These are phyloP conservation scores for Mungos mungo DNA, from an alignment of 2,113 vertebrate genomes.

Conservation along the genomic window DNA sequence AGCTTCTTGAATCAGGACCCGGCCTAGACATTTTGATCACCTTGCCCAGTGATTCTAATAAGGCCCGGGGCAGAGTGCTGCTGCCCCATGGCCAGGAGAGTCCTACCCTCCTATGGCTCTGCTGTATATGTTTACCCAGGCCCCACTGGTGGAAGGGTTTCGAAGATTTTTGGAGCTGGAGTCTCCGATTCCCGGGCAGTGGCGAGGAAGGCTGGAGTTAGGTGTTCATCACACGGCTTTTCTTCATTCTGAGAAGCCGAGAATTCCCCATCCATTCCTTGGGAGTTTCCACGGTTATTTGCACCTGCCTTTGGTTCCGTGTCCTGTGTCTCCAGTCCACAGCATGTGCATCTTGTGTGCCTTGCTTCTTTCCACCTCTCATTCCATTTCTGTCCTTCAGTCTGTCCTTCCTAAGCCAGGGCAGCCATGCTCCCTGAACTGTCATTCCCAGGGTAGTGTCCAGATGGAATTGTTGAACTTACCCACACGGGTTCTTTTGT, in stretches of 20 bases:
- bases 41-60: background rate
- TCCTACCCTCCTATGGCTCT: rapidly evolving
- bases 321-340: background rate
- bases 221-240: rapidly evolving
- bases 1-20: background rate
- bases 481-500: background rate
- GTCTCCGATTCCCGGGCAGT: background rate
- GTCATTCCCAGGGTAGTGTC: background rate
- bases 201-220: background rate
- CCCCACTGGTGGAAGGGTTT: background rate
- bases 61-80: background rate
- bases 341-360: background rate
- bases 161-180: background rate
- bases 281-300: background rate
- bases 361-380: background rate
- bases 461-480: background rate
- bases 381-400: rapidly evolving
- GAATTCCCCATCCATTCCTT: background rate
- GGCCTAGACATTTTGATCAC: background rate
- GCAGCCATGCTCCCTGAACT: background rate
- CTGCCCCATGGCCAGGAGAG: background rate
- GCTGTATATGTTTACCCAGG: background rate
- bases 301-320: background rate
- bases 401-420: background rate
- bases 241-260: background rate